A percentile compares a stretch with the other conserved stretches of the same genome.
Conservation (phyloP, 1,140 invertebrate genomes). For the Anagrus nilaparvatae region DNA sequence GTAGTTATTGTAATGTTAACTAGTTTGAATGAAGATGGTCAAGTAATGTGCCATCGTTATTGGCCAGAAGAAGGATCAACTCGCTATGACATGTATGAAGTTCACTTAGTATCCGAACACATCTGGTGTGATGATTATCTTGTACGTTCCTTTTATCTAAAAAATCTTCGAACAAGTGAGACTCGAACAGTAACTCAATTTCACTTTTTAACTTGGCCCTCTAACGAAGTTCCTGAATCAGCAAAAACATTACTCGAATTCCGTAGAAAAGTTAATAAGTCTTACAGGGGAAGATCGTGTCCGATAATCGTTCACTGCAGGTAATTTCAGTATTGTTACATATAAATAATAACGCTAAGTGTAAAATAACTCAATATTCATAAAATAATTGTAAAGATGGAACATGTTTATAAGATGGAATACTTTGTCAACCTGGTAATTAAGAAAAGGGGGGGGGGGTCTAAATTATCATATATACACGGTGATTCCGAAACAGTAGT, state of each 20-base stretch:
- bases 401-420: no score
- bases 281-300: constrained; percentile 92
- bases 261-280: constrained; percentile 98
- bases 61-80: constrained; percentile 96
- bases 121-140: constrained; percentile 99
- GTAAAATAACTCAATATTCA: no score
- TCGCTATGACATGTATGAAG: constrained; percentile 96
- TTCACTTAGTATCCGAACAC: constrained; percentile 97
- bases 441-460: no score
- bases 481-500: no score
- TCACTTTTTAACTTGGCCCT: constrained; percentile 97
- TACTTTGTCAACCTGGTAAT: no score
- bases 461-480: no score
- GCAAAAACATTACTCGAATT: constrained; percentile 95
- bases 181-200: constrained; percentile 99
- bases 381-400: no score
- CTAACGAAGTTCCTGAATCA: constrained; percentile 80
- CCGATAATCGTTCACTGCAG: constrained; percentile 98
- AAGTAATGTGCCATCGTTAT: constrained; percentile 87
- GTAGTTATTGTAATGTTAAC: constrained; percentile 96
- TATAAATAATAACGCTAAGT: no score
- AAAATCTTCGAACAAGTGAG: constrained; percentile 92
- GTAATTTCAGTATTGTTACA: constrained; percentile 42
- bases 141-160: constrained; percentile 96
- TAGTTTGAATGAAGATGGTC: constrained; percentile 81